Percentiles rank a stretch among this genome's conserved stretches.
Conservation (phyloP, 2,797 vertebrate species). For the Spinibarbus caldwelli region DNA sequence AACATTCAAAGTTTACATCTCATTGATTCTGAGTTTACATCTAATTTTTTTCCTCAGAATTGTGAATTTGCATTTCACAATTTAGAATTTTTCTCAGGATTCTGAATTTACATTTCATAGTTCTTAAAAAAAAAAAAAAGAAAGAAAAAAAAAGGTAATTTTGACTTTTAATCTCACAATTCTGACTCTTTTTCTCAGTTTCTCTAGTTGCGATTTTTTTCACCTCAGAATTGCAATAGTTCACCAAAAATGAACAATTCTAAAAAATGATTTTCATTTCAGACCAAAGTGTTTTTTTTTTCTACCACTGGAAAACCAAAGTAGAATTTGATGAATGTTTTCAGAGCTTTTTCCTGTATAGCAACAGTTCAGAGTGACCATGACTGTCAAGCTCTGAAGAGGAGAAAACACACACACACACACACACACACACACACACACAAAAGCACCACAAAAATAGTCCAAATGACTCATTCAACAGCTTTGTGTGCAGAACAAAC, state of each 20-base stretch:
- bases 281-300: not conserved
- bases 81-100: too few species aligned
- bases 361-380: not conserved
- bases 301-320: not conserved
- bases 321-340: not conserved
- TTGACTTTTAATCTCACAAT: not conserved
- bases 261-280: not conserved
- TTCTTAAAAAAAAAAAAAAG: too few species aligned
- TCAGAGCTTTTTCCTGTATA: not conserved
- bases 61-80: too few species aligned
- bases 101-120: too few species aligned
- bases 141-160: too few species aligned
- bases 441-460: not conserved
- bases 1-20: too few species aligned
- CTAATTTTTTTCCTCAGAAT: too few species aligned
- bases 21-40: too few species aligned
- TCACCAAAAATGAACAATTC: not conserved
- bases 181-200: not conserved
- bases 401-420: not conserved
- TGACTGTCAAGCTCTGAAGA: not conserved
- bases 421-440: too few species aligned
- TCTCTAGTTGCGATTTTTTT: not conserved
- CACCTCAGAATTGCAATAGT: not conserved
- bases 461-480: not conserved
- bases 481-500: not conserved